Conservation (phyloP, 2,797 vertebrate genomes). For the Coregonus suidteri region DNA sequence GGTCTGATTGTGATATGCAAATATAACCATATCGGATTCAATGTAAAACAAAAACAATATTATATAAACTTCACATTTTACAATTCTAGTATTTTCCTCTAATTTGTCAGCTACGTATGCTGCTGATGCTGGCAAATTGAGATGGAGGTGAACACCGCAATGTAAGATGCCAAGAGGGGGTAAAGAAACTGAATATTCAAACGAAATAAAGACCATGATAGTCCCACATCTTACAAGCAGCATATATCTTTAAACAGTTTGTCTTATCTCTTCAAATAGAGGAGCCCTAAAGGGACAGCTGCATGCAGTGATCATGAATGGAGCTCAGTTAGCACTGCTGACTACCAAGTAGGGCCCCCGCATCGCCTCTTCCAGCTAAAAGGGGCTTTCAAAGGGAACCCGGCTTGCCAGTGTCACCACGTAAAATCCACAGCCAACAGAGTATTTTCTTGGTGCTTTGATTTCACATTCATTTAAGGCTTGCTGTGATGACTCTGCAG, state of each 20-base stretch:
- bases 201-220: slow-evolving; percentile 43
- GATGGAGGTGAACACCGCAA: slow-evolving; percentile 8
- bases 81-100: not conserved
- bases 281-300: slow-evolving; percentile 65
- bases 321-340: slow-evolving; percentile 57
- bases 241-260: slow-evolving; percentile 45
- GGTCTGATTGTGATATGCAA: not conserved
- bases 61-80: not conserved
- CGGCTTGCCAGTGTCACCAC: not conserved
- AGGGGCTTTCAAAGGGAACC: not conserved
- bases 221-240: slow-evolving; percentile 66
- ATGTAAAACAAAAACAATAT: not conserved
- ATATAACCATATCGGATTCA: not conserved
- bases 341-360: slow-evolving; percentile 59
- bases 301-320: slow-evolving; percentile 68
- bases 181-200: slow-evolving; percentile 2
- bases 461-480: not conserved
- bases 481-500: not conserved
- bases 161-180: not conserved
- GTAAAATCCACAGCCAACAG: not conserved
- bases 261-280: slow-evolving; percentile 61
- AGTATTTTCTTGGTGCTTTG: slow-evolving; percentile 1
- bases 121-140: not conserved
- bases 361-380: not conserved
- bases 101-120: not conserved